Base-by-base conservation (phyloP, 2,113 vertebrate genomes). In the Ochotona curzoniae region DNA sequence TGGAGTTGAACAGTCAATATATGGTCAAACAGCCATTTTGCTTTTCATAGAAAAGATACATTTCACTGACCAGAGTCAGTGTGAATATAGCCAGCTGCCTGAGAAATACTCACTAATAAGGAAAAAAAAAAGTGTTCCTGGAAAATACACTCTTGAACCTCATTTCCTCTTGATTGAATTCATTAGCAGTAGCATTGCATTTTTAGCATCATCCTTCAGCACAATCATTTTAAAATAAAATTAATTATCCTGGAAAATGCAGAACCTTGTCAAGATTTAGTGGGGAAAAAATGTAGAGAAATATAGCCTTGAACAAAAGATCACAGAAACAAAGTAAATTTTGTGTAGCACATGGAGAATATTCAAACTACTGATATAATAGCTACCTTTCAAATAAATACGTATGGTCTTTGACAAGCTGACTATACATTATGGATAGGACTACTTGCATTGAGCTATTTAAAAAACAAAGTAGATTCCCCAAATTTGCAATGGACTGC, bases 321-420 rank as follows among this genome's bases (percentile, higher is more conserved):
- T 81, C 12, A 94, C 75, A 38, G 8, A 9, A 83, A 44, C 64
- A 74, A 84, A 93, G 13, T n/a, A 71, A 44, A 60, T 32, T 54
- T 21, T 86, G 32, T 47, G n/a, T 74, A 11, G 28, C 92, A 12
- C 92, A 84, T 5, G 74, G 18, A 90, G 4, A 66, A 79, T n/a
- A 1, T 63, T 86, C 67, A 80, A 93, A 3, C 35, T 91, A 67
- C 60, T 94, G 47, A 78, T 83, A 47, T 21, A 90, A 87, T 64
- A 44, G 67, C 2, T 71, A 67, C 13, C 20, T 44, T 70, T 89
- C 17, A 79, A 60, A 49, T 85, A 90, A 90, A 74, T 49, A 0
- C 17, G 83, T 79, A 35, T 78, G 13, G 64, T 8, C 28, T 64
- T 66, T 38, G 79, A 54, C 79, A 80, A 70, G 20, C 2, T 44